A percentile compares a stretch with the other conserved stretches of the same genome.
Evolutionary conservation across 2,888 invertebrate species (phyloP).

Genomic region (Pandemis cinnamomeana): DNA sequence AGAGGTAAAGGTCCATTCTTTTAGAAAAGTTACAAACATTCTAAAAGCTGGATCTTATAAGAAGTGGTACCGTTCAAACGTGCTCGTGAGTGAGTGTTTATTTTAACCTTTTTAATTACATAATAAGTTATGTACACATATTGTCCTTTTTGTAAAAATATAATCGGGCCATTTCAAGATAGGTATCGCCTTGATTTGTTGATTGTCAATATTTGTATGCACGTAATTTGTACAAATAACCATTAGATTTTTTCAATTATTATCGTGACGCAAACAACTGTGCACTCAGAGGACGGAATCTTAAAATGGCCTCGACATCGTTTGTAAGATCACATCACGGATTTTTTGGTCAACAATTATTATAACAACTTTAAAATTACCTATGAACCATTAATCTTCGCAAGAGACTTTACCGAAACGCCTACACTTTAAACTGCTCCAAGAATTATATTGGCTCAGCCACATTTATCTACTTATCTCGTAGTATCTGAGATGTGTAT

Average conservation of each 20-base stretch:
- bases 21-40: slow-evolving; percentile 16
- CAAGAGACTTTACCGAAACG: slow-evolving; percentile 28
- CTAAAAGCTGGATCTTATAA: slow-evolving; percentile 37
- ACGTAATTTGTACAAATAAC: neutral
- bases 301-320: slow-evolving; percentile 14
- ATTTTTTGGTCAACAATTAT: slow-evolving; percentile 38
- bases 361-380: slow-evolving; percentile 35
- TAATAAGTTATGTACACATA: slow-evolving; percentile 23
- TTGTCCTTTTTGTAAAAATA: slow-evolving; percentile 18
- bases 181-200: neutral
- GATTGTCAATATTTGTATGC: slow-evolving; percentile 9
- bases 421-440: neutral
- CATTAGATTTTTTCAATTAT: slow-evolving; percentile 8
- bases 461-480: neutral
- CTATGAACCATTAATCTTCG: slow-evolving; percentile 23
- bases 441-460: neutral
- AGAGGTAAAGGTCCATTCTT: slow-evolving; percentile 26
- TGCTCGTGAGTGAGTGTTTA: neutral
- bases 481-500: too few species aligned
- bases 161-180: slow-evolving; percentile 22
- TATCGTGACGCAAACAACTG: slow-evolving; percentile 21
- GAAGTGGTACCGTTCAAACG: slow-evolving; percentile 16
- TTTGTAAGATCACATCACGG: slow-evolving; percentile 29
- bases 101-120: slow-evolving; percentile 3
- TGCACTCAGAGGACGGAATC: neutral